Evolutionary conservation across 2,113 vertebrate genomes (phyloP), one percentile per base, ranked within the genome.

Genomic region (Oriolus oriolus): DNA sequence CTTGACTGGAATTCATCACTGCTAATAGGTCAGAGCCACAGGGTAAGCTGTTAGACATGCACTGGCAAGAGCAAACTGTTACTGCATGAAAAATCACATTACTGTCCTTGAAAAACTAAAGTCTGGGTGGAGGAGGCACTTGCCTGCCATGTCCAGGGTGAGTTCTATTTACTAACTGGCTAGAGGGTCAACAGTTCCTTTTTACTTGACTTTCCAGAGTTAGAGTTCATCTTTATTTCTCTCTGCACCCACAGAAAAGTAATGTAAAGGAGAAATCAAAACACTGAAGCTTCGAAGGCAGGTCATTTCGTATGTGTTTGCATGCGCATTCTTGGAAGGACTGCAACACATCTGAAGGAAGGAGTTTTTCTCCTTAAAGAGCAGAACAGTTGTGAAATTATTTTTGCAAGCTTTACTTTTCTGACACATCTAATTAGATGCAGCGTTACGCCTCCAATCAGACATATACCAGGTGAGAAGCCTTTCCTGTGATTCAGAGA

Each of bases 21-120:
- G 39, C 68, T 93, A 87, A 93, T 76, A 94, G 93, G 91, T 81
- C 56, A 90, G 92, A 91, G 94, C 66, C 84, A 95, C 80, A 37
- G 84, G 87, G 75, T 74, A 69, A 95, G 75, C 42, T 89, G 79
- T 93, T 90, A 95, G 91, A 90, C 90, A 37, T 90, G 94, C 56
- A 87, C 57, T n/a, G 86, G 90, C 84, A 92, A 91, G 79, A 90
- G n/a, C 44, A 93, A 91, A 90, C 76, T 79, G 78, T 85, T 96
- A 64, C 44, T 84, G 91, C 87, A 82, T 92, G 89, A 93, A 96
- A 97, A 93, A 87, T 70, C 47, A 69, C 76, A 49, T 22, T 66
- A 52, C 64, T 44, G 73, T 76, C 70, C 93, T 91, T 93, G 93
- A 90, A 95, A 84, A 97, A 80, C 39, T 13, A 39, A 66, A 80